Evolutionary conservation across 2,797 vertebrate species (phyloP).

Genomic region (Distichodus sexfasciatus): DNA sequence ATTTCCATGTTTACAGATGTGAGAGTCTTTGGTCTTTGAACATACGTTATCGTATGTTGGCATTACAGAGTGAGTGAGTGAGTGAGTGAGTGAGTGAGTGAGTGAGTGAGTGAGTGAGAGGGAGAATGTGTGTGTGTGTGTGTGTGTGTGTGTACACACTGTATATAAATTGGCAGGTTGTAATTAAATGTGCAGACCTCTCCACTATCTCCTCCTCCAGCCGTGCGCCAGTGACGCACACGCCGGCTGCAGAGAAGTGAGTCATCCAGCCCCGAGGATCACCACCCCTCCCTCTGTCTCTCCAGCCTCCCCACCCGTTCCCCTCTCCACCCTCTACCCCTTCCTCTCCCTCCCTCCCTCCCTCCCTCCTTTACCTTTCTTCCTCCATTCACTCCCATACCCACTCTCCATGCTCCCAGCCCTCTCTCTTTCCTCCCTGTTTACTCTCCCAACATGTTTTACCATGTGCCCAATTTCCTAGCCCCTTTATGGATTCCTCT

Average conservation of each 20-base stretch:
- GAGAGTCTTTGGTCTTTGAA: conserved; percentile 39
- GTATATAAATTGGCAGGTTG: conserved; percentile 83
- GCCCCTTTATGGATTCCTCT: conserved; percentile 66
- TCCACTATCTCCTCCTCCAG: conserved; percentile 84
- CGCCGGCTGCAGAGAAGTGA: conserved; percentile 81
- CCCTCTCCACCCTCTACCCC: conserved; percentile 42
- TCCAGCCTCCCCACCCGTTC: conserved; percentile 43
- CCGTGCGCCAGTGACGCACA: conserved; percentile 82
- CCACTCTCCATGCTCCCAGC: conserved; percentile 38
- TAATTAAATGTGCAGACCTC: conserved; percentile 86
- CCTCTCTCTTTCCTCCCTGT: not conserved
- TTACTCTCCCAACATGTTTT: conserved; percentile 60
- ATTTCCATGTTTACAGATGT: conserved; percentile 34
- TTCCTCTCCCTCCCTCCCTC: conserved; percentile 59
- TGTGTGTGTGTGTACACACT: conserved; percentile 71
- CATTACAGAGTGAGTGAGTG: conserved; percentile 26
- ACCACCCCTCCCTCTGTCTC: conserved; percentile 79
- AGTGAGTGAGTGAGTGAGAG: not conserved
- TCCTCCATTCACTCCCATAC: conserved; percentile 60
- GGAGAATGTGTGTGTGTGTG: conserved; percentile 9
- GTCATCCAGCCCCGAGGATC: conserved; percentile 83
- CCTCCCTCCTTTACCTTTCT: conserved; percentile 29
- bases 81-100: not conserved
- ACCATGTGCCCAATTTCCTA: conserved; percentile 9
- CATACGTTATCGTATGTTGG: conserved; percentile 39